A percentile compares a stretch with the other conserved stretches of the same genome.
phyloP scores from a whole-genome alignment of 2,888 invertebrate species.

The Plebejus argus region DNA sequence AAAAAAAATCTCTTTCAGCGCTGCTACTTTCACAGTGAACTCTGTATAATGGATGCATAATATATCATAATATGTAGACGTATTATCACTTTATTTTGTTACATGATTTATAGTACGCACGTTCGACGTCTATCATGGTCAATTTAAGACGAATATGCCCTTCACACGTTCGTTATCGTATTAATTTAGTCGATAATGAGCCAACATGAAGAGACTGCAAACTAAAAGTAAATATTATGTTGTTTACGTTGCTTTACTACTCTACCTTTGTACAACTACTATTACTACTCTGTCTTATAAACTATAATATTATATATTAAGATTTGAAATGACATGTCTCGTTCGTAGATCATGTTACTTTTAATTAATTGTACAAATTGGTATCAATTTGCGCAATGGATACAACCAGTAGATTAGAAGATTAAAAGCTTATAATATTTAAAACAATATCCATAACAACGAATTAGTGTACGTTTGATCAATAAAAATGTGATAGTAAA shows the following conservation, averaged over 20 bases:
- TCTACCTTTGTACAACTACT: too few relatives aligned
- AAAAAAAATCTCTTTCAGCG: too few relatives aligned
- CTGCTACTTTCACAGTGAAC: too few relatives aligned
- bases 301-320: too few relatives aligned
- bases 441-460: slow-evolving; percentile 2
- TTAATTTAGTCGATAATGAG: background rate
- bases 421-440: background rate
- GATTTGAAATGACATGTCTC: too few relatives aligned
- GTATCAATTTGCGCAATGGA: background rate
- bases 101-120: background rate
- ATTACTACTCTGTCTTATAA: too few relatives aligned
- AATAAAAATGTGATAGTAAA: background rate
- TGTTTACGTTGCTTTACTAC: too few relatives aligned
- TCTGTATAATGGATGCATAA: too few relatives aligned
- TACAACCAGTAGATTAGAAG: background rate
- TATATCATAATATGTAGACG: too few relatives aligned
- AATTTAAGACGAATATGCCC: background rate
- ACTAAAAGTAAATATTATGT: too few relatives aligned
- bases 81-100: too few relatives aligned
- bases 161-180: too few relatives aligned
- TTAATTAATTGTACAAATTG: background rate
- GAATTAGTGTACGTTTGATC: background rate
- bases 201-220: background rate
- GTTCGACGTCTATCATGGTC: background rate
- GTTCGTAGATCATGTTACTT: background rate